Conservation (phyloP, 2,797 vertebrate species). For the Cynopterus sphinx region DNA sequence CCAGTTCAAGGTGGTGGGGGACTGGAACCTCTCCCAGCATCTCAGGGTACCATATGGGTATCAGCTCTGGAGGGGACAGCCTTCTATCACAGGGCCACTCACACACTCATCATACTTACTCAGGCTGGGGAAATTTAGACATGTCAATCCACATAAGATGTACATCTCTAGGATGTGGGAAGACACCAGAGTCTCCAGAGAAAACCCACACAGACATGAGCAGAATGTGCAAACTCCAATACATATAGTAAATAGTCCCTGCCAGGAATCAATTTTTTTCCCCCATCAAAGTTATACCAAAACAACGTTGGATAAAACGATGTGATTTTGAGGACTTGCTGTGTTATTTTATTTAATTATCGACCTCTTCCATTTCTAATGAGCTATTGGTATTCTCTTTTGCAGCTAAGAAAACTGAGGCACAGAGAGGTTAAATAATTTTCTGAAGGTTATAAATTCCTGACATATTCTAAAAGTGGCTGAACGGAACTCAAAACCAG, state of each 20-base stretch:
- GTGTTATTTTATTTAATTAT: background rate
- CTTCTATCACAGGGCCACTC: background rate
- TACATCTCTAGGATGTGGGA: background rate
- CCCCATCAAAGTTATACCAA: background rate
- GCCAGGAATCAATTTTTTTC: background rate
- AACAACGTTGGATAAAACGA: no score
- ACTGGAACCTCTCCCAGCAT: background rate
- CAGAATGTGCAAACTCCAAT: background rate
- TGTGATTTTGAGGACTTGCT: background rate
- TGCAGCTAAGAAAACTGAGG: background rate
- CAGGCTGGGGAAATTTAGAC: background rate
- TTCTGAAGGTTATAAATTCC: background rate
- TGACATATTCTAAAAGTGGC: background rate
- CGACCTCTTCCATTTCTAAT: background rate
- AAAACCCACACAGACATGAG: background rate
- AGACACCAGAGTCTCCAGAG: background rate
- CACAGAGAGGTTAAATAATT: background rate
- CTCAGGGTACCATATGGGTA: background rate
- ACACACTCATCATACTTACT: no score
- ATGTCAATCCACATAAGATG: accelerated
- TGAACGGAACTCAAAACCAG: background rate
- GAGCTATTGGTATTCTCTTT: background rate
- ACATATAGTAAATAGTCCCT: no score
- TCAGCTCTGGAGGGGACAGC: background rate
- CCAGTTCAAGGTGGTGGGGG: background rate